Percentiles rank a stretch among this genome's conserved stretches.
These are phyloP conservation scores for Tangara arthus DNA, from an alignment of 2,797 vertebrate genomes.

Conservation along the genomic window DNA sequence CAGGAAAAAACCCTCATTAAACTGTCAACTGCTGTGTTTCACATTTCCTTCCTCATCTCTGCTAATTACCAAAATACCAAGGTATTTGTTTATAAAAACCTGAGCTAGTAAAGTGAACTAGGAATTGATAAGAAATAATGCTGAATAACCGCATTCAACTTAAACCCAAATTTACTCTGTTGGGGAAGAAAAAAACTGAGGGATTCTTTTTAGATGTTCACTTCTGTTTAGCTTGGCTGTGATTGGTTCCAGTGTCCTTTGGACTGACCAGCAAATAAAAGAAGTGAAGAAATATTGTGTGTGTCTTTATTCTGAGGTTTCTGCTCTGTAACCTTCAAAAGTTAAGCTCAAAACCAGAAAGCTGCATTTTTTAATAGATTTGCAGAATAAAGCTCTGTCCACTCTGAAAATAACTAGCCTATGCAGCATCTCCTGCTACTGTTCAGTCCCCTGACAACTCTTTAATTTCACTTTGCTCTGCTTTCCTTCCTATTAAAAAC, in stretches of 20 bases:
- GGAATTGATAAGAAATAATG: background rate
- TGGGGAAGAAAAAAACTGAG: background rate
- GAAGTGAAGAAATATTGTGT: background rate
- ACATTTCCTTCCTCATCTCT: slow-evolving; percentile 41
- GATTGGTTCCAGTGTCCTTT: background rate
- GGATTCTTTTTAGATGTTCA: background rate
- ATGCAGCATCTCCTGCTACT: background rate
- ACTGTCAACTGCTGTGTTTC: slow-evolving; percentile 20
- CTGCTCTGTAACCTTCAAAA: background rate
- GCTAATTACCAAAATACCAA: slow-evolving; percentile 55
- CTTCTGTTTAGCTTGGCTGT: background rate
- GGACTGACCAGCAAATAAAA: background rate
- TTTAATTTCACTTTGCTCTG: background rate
- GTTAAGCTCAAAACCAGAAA: background rate
- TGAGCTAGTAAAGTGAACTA: background rate
- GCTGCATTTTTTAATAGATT: background rate
- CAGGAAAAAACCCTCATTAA: slow-evolving; percentile 27
- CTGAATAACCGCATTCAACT: background rate
- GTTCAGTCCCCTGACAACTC: background rate
- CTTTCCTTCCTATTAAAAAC: background rate
- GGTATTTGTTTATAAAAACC: slow-evolving; percentile 13
- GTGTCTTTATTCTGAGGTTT: background rate
- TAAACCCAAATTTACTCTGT: background rate
- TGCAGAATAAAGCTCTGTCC: background rate
- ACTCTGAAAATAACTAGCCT: background rate